Evolutionary conservation across 2,888 invertebrate species (phyloP).

Genomic region (Hyposoter dolosus): DNA sequence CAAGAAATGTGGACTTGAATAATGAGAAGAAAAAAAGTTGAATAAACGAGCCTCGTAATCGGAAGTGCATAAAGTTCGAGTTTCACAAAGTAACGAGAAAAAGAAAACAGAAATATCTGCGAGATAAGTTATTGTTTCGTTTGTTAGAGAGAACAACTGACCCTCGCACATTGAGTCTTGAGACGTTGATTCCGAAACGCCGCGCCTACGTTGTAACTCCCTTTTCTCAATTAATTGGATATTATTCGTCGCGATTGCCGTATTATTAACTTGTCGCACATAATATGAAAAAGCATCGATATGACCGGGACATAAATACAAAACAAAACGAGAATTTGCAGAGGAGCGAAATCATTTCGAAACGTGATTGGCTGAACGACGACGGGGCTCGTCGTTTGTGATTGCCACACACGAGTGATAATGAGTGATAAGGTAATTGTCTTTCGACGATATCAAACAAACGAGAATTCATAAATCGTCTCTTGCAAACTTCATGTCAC

Average conservation of each 20-base stretch:
- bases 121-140: conserved; percentile 60
- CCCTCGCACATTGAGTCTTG: conserved; percentile 14
- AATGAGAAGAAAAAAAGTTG: conserved; percentile 28
- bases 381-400: conserved; percentile 65
- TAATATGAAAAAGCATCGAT: conserved; percentile 22
- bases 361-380: conserved; percentile 52
- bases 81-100: conserved; percentile 38
- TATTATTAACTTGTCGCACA: conserved; percentile 43
- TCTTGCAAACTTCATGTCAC: conserved; percentile 41
- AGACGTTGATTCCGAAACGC: conserved; percentile 15
- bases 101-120: neutral
- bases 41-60: conserved; percentile 58
- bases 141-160: conserved; percentile 2
- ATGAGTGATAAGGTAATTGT: conserved; percentile 57
- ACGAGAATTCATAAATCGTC: conserved; percentile 39
- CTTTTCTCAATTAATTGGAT: conserved; percentile 66
- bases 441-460: conserved; percentile 35
- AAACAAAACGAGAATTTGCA: neutral
- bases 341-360: conserved; percentile 44
- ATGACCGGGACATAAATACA: conserved; percentile 8
- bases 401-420: conserved; percentile 59
- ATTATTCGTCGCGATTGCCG: conserved; percentile 68
- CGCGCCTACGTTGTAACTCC: conserved; percentile 50
- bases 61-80: conserved; percentile 74
- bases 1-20: conserved; percentile 40